Base-by-base conservation (phyloP, 2,888 invertebrate species). In the Laspeyria flexula region DNA sequence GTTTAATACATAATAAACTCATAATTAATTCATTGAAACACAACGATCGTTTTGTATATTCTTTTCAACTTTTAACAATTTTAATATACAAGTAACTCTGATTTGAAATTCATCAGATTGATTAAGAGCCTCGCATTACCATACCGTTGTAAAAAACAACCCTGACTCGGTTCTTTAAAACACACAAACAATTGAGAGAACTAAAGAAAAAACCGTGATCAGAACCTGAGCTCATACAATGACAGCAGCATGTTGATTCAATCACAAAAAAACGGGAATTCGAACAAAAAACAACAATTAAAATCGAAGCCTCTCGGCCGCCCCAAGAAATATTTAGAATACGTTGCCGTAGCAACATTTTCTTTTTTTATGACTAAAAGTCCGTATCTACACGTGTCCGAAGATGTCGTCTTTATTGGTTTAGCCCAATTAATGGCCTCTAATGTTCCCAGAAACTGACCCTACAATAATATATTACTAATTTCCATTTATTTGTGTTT, bases 241-340 rank as follows among this genome's bases (percentile, higher is more conserved):
- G 90, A 91, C 90, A 90, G 91, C 91, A 90, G 90, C 87, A 86
- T 83, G 87, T 84, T 86, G 89, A 88, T 89, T 91, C 90, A 88
- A 89, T 90, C 88, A 90, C 88, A 91, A 91, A 92, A 91, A 91
- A 90, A 71, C 59, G 82, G 85, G 90, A 89, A 90, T 90, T 80
- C 88, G 86, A 81, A 89, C 85, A 92, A 92, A 67, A 91, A 91
- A 91, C 90, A 86, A 91, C 90, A 92, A 92, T 92, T 92, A 92
- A 91, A 89, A 81, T 69, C 62, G 68, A 77, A 71, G 75, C 78
- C 68, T 73, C 62, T 71, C 76, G 84, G 81, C 78, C 73, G 80
- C 62, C 83, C 80, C 83, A 85, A 87, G 89, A 88, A 90, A 92
- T 90, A 88, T 90, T 91, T 89, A 86, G 84, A 89, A 91, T 91